Conservation (phyloP, 92 coral and sea anemone genomes). For the Porites cylindrica region DNA sequence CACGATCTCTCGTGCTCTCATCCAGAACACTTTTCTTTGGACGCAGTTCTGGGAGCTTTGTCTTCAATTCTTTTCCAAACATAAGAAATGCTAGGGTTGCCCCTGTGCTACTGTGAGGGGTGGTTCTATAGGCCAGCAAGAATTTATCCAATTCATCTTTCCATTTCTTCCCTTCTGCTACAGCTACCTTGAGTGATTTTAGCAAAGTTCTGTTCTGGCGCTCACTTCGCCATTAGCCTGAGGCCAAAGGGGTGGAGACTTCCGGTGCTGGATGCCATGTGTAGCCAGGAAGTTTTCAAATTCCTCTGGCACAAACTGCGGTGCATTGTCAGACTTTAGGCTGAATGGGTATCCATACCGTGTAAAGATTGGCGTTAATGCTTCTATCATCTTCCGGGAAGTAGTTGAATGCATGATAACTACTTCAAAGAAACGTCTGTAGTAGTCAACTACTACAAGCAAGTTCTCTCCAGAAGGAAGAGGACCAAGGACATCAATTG, state of each 20-base stretch:
- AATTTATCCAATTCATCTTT: conserved; percentile 55
- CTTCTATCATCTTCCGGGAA: not conserved
- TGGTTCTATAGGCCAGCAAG: conserved; percentile 59
- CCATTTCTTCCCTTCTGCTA: conserved; percentile 49
- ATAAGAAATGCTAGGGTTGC: not conserved
- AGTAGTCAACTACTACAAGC: conserved; percentile 9
- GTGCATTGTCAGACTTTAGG: conserved; percentile 51
- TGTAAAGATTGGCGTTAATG: conserved; percentile 45
- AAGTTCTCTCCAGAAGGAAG: no score
- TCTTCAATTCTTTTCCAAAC: no score
- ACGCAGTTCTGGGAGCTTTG: no score
- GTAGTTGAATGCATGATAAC: conserved; percentile 1
- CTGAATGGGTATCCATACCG: conserved; percentile 42
- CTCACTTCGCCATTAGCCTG: conserved; percentile 66
- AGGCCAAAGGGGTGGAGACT: conserved; percentile 57
- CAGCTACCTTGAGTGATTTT: conserved; percentile 46
- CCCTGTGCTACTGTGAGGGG: conserved; percentile 62
- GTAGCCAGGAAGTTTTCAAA: not conserved
- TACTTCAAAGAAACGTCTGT: conserved; percentile 43
- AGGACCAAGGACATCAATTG: no score
- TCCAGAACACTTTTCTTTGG: conserved; percentile 44
- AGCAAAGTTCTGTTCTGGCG: conserved; percentile 52
- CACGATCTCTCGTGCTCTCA: conserved; percentile 3
- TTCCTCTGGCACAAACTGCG: not conserved
- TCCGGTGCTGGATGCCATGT: conserved; percentile 30